These are phyloP conservation scores for Syngnathus scovelli DNA, from an alignment of 2,113 vertebrate species.

Conservation along the genomic window DNA sequence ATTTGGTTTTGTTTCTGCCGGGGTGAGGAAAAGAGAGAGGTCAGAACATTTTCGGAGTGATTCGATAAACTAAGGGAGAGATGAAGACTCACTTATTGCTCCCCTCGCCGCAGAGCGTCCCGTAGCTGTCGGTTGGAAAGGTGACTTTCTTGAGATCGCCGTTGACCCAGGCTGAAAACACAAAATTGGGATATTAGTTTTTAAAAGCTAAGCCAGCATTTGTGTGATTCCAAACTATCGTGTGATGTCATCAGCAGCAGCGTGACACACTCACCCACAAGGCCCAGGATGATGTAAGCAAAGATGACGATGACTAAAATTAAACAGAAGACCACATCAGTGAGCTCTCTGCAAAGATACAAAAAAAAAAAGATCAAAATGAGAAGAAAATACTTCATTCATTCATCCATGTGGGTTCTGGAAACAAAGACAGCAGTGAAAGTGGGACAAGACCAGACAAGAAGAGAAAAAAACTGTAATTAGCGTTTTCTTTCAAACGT, in stretches of 20 bases:
- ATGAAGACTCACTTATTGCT: constrained; percentile 84
- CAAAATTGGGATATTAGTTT: background rate
- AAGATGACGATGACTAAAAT: constrained; percentile 87
- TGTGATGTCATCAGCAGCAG: constrained; percentile 42
- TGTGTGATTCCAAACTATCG: constrained; percentile 13
- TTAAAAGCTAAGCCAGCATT: background rate
- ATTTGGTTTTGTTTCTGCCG: constrained; percentile 88
- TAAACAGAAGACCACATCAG: constrained; percentile 86
- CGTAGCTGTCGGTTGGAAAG: constrained; percentile 90
- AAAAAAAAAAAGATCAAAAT: background rate
- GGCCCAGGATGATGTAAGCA: constrained; percentile 87
- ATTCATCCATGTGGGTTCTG: background rate
- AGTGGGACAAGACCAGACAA: background rate
- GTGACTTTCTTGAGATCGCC: constrained; percentile 90
- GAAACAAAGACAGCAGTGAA: constrained; percentile 20
- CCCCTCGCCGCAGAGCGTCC: constrained; percentile 91
- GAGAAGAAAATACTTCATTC: no score
- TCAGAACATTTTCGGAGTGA: background rate
- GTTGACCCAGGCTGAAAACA: constrained; percentile 85
- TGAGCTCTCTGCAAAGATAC: constrained; percentile 76
- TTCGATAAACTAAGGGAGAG: background rate
- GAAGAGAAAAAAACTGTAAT: no score
- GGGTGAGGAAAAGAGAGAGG: constrained; percentile 29
- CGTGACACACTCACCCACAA: constrained; percentile 82
- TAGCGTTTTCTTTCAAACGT: constrained; percentile 28